Conservation (phyloP, 2,797 vertebrate genomes). For the Squalus acanthias region DNA sequence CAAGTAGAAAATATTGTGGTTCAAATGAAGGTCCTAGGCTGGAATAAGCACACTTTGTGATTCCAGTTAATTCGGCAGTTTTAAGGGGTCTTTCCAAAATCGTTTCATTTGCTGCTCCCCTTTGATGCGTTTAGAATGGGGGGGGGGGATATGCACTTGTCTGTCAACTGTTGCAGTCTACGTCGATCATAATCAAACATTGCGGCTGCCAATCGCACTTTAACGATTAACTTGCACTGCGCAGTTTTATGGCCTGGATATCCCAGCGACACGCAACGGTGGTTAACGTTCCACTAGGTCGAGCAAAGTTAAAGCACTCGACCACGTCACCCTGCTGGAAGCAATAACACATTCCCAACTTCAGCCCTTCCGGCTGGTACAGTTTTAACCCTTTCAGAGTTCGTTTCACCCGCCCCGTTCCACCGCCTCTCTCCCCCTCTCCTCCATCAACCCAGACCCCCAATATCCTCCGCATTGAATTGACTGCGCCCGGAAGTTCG, state of each 20-base stretch:
- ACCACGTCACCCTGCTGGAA: conserved; percentile 35
- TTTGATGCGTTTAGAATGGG: neutral
- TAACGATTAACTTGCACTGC: neutral
- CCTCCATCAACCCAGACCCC: neutral
- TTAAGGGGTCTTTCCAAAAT: no score
- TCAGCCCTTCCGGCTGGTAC: neutral
- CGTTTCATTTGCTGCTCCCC: neutral
- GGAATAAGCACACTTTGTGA: neutral
- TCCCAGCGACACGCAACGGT: neutral
- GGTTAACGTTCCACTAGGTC: conserved; percentile 32
- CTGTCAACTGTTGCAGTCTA: neutral
- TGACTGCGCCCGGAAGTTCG: neutral
- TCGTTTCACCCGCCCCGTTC: no score
- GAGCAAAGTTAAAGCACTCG: neutral
- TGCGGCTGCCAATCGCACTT: neutral
- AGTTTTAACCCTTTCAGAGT: no score
- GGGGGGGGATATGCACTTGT: neutral
- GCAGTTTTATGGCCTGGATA: neutral
- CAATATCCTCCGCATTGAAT: no score
- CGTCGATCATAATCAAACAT: neutral
- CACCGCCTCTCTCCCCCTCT: neutral
- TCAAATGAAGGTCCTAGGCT: neutral
- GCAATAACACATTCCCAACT: neutral
- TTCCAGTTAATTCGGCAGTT: neutral
- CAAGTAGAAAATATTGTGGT: neutral